Conservation (phyloP, 2,888 invertebrate species). For the Phoenoteleia sp. region DNA sequence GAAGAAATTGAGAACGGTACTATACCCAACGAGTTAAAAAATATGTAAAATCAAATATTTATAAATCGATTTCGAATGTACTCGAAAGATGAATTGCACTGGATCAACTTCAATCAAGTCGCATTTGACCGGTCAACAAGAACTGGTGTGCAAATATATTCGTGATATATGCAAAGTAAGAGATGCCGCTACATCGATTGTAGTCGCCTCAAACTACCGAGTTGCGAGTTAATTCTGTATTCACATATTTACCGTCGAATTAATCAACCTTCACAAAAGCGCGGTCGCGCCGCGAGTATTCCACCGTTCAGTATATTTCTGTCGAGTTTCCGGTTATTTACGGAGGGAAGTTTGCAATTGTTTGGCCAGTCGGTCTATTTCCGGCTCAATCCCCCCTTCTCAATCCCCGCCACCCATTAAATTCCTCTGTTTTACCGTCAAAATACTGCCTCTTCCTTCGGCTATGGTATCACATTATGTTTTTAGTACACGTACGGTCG, state of each 20-base stretch:
- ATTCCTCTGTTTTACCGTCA: constrained; percentile 60
- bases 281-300: constrained; percentile 75
- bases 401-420: constrained; percentile 51
- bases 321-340: constrained; percentile 82
- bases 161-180: constrained; percentile 59
- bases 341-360: constrained; percentile 84
- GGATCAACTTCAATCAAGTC: constrained; percentile 57
- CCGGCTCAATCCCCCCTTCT: constrained; percentile 77
- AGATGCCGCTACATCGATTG: constrained; percentile 60
- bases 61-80: constrained; percentile 9
- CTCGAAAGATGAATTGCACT: constrained; percentile 45
- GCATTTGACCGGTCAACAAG: constrained; percentile 59
- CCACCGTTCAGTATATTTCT: constrained; percentile 76
- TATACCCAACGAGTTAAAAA: too few species aligned
- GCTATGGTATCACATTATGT: constrained; percentile 57
- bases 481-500: constrained; percentile 14
- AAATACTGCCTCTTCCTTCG: constrained; percentile 63
- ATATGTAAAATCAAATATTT: constrained; percentile 17
- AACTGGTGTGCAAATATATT: constrained; percentile 45
- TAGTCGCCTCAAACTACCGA: constrained; percentile 64
- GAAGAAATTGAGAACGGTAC: too few species aligned
- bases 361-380: constrained; percentile 83
- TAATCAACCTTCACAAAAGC: constrained; percentile 81
- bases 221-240: constrained; percentile 80
- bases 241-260: constrained; percentile 82